These are phyloP conservation scores for Channa argus DNA, from an alignment of 2,113 vertebrate genomes.

Conservation along the genomic window DNA sequence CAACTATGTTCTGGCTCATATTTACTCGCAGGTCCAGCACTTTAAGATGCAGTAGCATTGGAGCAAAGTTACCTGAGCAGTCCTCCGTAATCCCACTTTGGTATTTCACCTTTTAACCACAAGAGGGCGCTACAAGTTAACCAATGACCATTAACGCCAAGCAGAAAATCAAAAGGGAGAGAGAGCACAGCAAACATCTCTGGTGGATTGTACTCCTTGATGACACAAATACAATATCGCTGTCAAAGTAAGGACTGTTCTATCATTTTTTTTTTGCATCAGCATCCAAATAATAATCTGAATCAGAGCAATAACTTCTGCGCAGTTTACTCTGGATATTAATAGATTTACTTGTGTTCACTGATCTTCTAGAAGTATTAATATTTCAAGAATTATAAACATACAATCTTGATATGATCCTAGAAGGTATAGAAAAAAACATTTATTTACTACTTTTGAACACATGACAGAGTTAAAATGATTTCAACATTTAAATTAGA, in stretches of 20 bases:
- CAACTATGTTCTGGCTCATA: too few species aligned
- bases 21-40: too few species aligned
- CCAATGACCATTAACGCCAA: neutral
- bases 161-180: neutral
- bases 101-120: constrained; percentile 39
- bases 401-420: neutral
- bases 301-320: neutral
- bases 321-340: neutral
- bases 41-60: neutral
- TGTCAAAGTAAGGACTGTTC: constrained; percentile 34
- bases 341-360: neutral
- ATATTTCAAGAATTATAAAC: too few species aligned
- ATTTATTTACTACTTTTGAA: constrained; percentile 42
- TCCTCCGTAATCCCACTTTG: neutral
- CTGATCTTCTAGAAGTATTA: neutral
- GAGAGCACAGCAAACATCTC: neutral
- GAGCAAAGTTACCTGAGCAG: neutral
- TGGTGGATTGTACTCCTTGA: constrained; percentile 53
- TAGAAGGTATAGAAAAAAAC: constrained; percentile 25
- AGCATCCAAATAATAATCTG: constrained; percentile 4
- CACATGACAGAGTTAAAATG: constrained; percentile 10
- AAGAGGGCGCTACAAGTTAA: constrained; percentile 53
- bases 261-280: neutral
- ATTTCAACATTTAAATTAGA: constrained; percentile 9
- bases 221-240: constrained; percentile 14